Percentiles rank a stretch among this genome's conserved stretches.
These are phyloP conservation scores for Lasius fuliginosus DNA, from an alignment of 2,888 invertebrate genomes.

Conservation along the genomic window DNA sequence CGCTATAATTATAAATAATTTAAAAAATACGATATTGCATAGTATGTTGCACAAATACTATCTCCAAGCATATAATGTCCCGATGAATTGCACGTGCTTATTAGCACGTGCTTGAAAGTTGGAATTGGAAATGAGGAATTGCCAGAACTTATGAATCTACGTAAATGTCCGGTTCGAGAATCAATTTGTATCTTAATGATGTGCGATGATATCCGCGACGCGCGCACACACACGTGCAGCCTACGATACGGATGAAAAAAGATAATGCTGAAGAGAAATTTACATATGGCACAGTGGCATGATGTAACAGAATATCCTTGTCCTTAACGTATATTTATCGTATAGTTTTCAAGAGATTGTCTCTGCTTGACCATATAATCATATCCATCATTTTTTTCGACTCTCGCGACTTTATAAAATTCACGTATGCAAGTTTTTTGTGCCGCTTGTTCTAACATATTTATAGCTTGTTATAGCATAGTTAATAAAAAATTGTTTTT, in stretches of 20 bases:
- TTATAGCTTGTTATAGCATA: not conserved
- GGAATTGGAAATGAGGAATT: not conserved
- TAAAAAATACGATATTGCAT: constrained; percentile 7
- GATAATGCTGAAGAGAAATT: not conserved
- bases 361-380: not conserved
- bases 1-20: constrained; percentile 17
- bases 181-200: not conserved
- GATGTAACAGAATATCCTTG: not conserved
- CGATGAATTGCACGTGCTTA: not conserved
- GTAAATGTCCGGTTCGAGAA: not conserved
- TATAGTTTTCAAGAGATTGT: not conserved
- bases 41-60: not conserved
- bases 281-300: not conserved
- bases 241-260: not conserved
- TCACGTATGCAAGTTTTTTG: not conserved
- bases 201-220: not conserved
- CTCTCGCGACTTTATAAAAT: not conserved
- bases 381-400: not conserved
- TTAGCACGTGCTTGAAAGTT: constrained; percentile 37
- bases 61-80: not conserved
- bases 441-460: not conserved
- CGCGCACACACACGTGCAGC: not conserved
- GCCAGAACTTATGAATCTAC: not conserved
- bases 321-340: not conserved
- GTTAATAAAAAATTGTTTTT: not conserved